These are phyloP conservation scores for Gallinago jamesoni DNA, from an alignment of 2,113 vertebrate genomes.

Conservation along the genomic window DNA sequence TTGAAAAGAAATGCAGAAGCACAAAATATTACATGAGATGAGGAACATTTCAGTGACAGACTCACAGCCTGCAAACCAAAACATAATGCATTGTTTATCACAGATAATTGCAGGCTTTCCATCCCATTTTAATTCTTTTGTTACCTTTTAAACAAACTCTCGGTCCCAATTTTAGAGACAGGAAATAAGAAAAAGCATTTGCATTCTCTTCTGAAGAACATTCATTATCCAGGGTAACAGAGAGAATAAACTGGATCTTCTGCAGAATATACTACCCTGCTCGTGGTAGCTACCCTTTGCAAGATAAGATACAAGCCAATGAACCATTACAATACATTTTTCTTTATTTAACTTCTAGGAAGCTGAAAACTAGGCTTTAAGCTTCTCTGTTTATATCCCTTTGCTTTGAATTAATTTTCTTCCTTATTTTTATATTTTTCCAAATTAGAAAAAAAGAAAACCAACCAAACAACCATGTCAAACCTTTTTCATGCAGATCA, in stretches of 20 bases:
- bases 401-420: not conserved
- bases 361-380: conserved; percentile 18
- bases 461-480: not conserved
- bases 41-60: conserved; percentile 33
- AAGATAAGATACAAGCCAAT: conserved; percentile 2
- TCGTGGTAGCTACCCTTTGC: not conserved
- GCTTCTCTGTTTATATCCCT: not conserved
- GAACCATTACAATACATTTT: not conserved
- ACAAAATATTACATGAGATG: conserved; percentile 57
- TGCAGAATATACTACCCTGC: not conserved
- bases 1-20: conserved; percentile 64
- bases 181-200: conserved; percentile 53
- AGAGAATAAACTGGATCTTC: conserved; percentile 16
- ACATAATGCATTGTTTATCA: conserved; percentile 62
- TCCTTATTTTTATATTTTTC: not conserved
- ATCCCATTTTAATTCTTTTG: conserved; percentile 60
- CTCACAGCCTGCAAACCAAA: conserved; percentile 33
- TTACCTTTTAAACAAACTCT: conserved; percentile 52
- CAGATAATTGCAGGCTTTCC: conserved; percentile 68
- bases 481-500: not conserved
- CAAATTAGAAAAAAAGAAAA: not conserved
- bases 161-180: not conserved
- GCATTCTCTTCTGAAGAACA: conserved; percentile 57
- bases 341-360: conserved; percentile 12
- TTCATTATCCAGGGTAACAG: conserved; percentile 45